Percentiles rank a stretch among this genome's conserved stretches.
phyloP scores from a whole-genome alignment of 2,888 invertebrate species.

The Drosophila melanosoma region DNA sequence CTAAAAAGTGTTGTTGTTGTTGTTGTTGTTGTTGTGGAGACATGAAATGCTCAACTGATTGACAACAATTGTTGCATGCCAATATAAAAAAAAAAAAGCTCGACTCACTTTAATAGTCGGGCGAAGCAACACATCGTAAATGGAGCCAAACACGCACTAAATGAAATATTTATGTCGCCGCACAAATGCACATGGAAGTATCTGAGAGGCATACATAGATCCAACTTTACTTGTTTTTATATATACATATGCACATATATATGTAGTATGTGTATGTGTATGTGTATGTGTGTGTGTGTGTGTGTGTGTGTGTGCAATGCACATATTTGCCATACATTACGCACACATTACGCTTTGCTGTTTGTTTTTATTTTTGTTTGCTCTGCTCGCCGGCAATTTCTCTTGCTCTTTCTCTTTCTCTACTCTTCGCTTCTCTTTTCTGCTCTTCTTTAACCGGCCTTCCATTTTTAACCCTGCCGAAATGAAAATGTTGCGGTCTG shows the following conservation, averaged over 20 bases:
- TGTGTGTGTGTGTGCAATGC: constrained; percentile 44
- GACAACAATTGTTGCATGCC: constrained; percentile 40
- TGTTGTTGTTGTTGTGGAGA: background rate
- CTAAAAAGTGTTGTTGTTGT: background rate
- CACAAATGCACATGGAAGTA: constrained; percentile 29
- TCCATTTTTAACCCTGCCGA: constrained; percentile 50
- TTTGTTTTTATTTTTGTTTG: constrained; percentile 46
- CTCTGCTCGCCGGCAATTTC: constrained; percentile 35
- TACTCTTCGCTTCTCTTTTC: background rate
- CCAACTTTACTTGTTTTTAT: background rate
- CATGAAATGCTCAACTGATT: constrained; percentile 27
- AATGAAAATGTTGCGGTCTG: constrained; percentile 50
- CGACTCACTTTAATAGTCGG: constrained; percentile 45
- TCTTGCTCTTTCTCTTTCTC: background rate
- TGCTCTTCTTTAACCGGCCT: background rate
- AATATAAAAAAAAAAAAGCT: constrained; percentile 19
- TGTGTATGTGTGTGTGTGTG: constrained; percentile 12
- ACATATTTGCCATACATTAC: constrained; percentile 78
- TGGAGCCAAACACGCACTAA: constrained; percentile 72
- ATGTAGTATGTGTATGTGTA: background rate
- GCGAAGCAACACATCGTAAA: constrained; percentile 72
- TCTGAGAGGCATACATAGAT: constrained; percentile 11
- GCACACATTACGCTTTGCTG: constrained; percentile 73
- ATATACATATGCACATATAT: background rate
- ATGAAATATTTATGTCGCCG: constrained; percentile 74